Evolutionary conservation across 2,888 invertebrate species (phyloP).

Genomic region (Leptopilina myrica): DNA sequence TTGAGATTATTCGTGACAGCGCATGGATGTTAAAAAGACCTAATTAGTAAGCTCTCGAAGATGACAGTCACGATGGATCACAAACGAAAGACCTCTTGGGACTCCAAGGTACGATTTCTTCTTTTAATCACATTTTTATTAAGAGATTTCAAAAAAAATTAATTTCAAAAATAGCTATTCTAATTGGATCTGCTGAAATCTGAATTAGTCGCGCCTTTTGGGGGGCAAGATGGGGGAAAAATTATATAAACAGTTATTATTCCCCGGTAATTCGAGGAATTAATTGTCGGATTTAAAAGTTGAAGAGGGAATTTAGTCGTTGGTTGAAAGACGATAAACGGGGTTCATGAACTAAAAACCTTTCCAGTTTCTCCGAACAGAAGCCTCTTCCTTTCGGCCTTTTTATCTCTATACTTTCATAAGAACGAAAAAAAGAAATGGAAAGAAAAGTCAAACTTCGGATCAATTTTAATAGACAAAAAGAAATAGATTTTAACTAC

Average conservation of each 20-base stretch:
- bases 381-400: no score
- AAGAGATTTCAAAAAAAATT: not conserved
- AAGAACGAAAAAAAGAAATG: no score
- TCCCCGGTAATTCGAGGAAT: no score
- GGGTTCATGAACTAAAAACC: no score
- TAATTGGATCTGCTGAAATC: not conserved
- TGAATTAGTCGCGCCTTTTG: not conserved
- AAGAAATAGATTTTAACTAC: no score
- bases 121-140: conserved; percentile 46
- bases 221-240: not conserved
- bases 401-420: no score
- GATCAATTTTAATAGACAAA: no score
- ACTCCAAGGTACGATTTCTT: conserved; percentile 77
- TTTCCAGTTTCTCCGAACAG: no score
- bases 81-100: conserved; percentile 79
- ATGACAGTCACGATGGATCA: conserved; percentile 78
- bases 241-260: not conserved
- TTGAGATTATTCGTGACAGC: conserved; percentile 51
- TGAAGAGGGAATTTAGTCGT: no score
- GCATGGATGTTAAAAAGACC: conserved; percentile 38
- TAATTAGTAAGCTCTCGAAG: conserved; percentile 43
- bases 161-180: not conserved
- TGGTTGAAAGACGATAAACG: no score
- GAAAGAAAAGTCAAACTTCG: no score
- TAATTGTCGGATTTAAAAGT: no score